These are phyloP conservation scores for Protomyctophum bolini DNA, from an alignment of 2,113 vertebrate species.

Conservation along the genomic window DNA sequence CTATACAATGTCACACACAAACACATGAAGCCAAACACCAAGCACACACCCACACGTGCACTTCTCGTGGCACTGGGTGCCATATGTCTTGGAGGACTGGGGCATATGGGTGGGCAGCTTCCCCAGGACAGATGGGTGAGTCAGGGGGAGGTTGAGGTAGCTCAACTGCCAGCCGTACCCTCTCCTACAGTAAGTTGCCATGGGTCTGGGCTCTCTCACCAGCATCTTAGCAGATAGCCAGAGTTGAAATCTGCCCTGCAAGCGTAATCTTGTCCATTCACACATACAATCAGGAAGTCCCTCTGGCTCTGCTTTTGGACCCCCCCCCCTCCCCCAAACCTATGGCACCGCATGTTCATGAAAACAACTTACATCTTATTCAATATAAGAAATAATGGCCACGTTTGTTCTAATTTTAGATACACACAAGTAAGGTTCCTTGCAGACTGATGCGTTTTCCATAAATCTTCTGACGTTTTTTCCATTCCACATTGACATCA, in stretches of 20 bases:
- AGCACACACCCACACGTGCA: not conserved
- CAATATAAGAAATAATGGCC: no score
- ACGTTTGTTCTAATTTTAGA: no score
- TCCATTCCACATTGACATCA: no score
- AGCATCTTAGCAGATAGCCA: conserved; percentile 5
- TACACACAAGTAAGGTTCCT: no score
- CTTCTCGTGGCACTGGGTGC: not conserved
- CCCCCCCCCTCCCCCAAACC: no score
- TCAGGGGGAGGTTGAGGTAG: conserved; percentile 32
- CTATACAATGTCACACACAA: not conserved
- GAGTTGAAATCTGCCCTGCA: not conserved
- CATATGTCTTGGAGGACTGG: conserved; percentile 33
- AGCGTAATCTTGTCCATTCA: not conserved
- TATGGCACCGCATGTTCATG: no score
- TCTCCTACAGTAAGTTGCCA: not conserved
- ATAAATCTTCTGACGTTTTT: no score
- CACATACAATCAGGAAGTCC: not conserved
- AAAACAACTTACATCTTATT: no score
- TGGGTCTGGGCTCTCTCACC: not conserved
- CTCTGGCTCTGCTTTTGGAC: not conserved
- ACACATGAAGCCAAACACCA: not conserved
- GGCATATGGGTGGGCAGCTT: conserved; percentile 54
- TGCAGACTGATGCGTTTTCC: no score
- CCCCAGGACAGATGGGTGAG: conserved; percentile 38
- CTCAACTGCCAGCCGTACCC: not conserved